Conservation (phyloP, 2,113 vertebrate genomes). For the Pelecanoides urinatrix region DNA sequence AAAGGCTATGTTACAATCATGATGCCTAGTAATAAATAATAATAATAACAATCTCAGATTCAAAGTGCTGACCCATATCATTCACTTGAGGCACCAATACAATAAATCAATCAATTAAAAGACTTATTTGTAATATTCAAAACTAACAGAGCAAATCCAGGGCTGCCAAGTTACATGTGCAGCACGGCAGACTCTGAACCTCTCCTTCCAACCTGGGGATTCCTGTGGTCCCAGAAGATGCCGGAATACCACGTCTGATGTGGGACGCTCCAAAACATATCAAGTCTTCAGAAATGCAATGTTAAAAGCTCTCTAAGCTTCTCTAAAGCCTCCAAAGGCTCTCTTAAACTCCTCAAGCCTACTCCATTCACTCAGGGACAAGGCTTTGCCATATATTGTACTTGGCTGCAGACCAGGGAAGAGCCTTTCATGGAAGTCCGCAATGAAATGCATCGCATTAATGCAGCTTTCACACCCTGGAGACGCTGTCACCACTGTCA, state of each 20-base stretch:
- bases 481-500: not conserved
- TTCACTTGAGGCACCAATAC: constrained; percentile 52
- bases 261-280: not conserved
- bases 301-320: not conserved
- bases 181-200: not conserved
- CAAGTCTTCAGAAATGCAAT: not conserved
- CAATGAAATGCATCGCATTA: not conserved
- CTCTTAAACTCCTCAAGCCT: not conserved
- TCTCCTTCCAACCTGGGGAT: not conserved
- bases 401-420: not conserved
- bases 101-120: constrained; percentile 15
- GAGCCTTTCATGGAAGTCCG: not conserved
- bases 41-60: constrained; percentile 25
- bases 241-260: not conserved
- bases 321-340: not conserved
- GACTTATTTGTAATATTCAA: not conserved
- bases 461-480: not conserved
- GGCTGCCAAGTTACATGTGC: not conserved
- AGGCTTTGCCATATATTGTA: not conserved
- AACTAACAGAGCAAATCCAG: not conserved
- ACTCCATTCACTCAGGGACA: not conserved
- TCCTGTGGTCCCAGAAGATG: not conserved
- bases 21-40: constrained; percentile 49
- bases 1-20: constrained; percentile 65
- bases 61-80: constrained; percentile 42